Evolutionary conservation across 2,113 vertebrate genomes (phyloP), one percentile per base, ranked within the genome.

Genomic region (Mastomys coucha): DNA sequence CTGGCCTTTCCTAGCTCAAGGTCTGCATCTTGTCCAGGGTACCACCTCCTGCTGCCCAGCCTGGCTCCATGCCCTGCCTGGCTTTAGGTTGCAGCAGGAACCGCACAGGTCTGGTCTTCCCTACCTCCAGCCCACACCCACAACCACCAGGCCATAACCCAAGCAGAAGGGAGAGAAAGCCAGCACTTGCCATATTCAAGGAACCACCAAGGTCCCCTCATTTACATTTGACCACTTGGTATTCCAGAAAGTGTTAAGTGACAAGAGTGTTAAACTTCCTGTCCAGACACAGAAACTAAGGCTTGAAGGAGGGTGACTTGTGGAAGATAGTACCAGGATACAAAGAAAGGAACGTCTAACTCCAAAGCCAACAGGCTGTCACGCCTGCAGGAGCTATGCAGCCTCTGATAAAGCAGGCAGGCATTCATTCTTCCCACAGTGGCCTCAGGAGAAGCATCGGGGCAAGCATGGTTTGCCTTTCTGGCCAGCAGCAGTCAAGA

Each of bases 1-100:
- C 93, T 42, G 92, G 86, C 70, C 97, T 72, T 69, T 72, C 77
- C 88, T 26, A 69, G 53, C 13, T 58, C 73, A 22, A 89, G 90
- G 84, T 91, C 93, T 93, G 56, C 42, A 95, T 87, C 85, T 86
- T 63, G 33, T 49, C 70, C 65, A n/a, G 42, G 65, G n/a, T 3
- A 5, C 53, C 58, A 42, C 60, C 22, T 60, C 45, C 51, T 24
- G 26, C 53, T 19, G 17, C 85, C 72, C 22, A 1, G 36, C 53
- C 51, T 72, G 11, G 4, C 65, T 86, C 77, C 56, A 42, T 0
- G 10, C 1, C 58, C 11, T 19, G 20, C n/a, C 42, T 56, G 17
- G 20, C 67, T 73, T 89, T 84, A 75, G 31, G 75, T 45, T 33
- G 6, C 31, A 56, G 28, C 2, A 26, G 24, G 84, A 81, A 13